Evolutionary conservation across 2,888 invertebrate species (phyloP).

Genomic region (Diploptera punctata): DNA sequence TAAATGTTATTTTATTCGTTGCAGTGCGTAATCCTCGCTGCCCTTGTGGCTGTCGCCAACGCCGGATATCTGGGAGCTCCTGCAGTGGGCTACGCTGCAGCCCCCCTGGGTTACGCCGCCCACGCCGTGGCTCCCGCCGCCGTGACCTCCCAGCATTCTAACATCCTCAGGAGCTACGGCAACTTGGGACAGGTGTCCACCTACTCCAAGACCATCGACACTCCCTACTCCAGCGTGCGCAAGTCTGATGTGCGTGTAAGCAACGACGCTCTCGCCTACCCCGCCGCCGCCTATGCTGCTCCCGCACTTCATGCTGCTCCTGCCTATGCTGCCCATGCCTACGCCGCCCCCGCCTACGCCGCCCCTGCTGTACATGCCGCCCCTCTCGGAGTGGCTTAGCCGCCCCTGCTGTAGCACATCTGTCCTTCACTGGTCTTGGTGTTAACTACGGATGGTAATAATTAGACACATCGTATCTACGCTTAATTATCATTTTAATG

Average conservation of each 20-base stretch:
- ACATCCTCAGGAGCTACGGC: slow-evolving; percentile 63
- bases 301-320: slow-evolving; percentile 41
- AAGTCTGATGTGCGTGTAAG: slow-evolving; percentile 70
- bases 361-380: slow-evolving; percentile 43
- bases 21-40: slow-evolving; percentile 36
- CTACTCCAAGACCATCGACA: slow-evolving; percentile 72
- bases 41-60: slow-evolving; percentile 46
- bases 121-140: slow-evolving; percentile 39
- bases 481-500: too few relatives aligned
- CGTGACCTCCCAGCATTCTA: slow-evolving; percentile 44
- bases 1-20: too few relatives aligned
- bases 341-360: slow-evolving; percentile 42
- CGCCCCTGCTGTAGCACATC: slow-evolving; percentile 38
- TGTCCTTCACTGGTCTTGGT: not conserved
- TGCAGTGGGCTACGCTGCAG: slow-evolving; percentile 41
- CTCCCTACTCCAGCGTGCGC: slow-evolving; percentile 74
- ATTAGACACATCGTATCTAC: too few relatives aligned
- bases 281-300: slow-evolving; percentile 47
- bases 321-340: slow-evolving; percentile 44
- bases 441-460: not conserved
- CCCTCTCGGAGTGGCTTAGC: slow-evolving; percentile 35
- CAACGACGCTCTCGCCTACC: slow-evolving; percentile 44
- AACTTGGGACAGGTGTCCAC: slow-evolving; percentile 72
- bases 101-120: slow-evolving; percentile 17
- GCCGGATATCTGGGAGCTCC: slow-evolving; percentile 45